A percentile compares a stretch with the other conserved stretches of the same genome.
These are phyloP conservation scores for Elachura formosa DNA, from an alignment of 2,113 vertebrate species.

Conservation along the genomic window DNA sequence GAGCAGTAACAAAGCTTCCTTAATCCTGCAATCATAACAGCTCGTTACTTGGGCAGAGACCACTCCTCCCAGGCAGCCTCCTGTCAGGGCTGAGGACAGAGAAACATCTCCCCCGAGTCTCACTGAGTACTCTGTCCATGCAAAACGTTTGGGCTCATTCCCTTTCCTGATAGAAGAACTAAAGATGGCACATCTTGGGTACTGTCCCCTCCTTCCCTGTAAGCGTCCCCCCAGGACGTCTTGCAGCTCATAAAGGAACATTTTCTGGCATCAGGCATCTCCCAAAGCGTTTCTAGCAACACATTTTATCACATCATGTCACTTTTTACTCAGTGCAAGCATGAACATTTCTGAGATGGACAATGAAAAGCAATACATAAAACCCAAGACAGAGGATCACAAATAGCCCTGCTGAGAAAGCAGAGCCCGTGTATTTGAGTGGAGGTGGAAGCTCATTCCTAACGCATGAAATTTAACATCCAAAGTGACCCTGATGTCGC, in stretches of 20 bases:
- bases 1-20: neutral
- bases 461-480: neutral
- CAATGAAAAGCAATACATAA: conserved; percentile 22
- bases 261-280: neutral
- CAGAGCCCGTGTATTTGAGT: neutral
- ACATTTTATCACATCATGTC: neutral
- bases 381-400: neutral
- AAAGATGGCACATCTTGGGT: neutral
- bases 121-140: neutral
- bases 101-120: rapidly evolving
- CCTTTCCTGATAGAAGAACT: neutral
- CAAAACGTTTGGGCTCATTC: neutral
- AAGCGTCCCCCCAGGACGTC: neutral
- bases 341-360: neutral
- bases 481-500: neutral
- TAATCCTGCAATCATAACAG: neutral
- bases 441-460: conserved; percentile 1
- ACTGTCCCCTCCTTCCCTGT: neutral
- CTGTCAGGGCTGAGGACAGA: neutral
- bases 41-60: neutral
- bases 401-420: conserved; percentile 12
- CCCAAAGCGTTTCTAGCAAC: neutral
- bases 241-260: neutral
- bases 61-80: neutral
- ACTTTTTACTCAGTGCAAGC: neutral